Percentiles rank a stretch among this genome's conserved stretches.
These are phyloP conservation scores for Megalurothrips usitatus DNA, from an alignment of 2,888 invertebrate species.

Conservation along the genomic window DNA sequence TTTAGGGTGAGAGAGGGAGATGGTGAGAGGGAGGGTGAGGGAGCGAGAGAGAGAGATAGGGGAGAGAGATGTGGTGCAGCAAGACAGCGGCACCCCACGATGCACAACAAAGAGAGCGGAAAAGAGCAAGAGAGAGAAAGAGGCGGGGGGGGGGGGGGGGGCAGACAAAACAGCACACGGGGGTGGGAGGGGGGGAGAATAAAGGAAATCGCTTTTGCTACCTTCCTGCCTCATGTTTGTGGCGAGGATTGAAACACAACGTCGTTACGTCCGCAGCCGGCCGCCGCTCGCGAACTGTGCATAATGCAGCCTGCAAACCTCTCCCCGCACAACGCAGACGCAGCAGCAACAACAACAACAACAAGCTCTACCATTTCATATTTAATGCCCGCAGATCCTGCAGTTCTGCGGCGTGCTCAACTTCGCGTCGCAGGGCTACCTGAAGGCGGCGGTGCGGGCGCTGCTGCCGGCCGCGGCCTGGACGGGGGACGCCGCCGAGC, in stretches of 20 bases:
- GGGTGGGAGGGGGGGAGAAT: constrained; percentile 7
- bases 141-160: background rate
- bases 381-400: background rate
- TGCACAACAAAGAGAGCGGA: constrained; percentile 25
- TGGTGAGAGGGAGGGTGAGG: constrained; percentile 14
- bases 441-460: constrained; percentile 14
- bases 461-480: background rate
- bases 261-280: no score
- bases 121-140: background rate
- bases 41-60: constrained; percentile 12
- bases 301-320: background rate
- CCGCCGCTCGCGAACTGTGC: no score
- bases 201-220: constrained; percentile 4
- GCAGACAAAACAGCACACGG: no score
- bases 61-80: no score
- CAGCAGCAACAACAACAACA: no score
- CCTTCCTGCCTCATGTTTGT: no score
- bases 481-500: background rate
- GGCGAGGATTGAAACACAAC: no score
- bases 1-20: background rate
- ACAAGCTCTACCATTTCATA: background rate
- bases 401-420: background rate
- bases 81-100: no score
- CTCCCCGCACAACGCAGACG: no score
- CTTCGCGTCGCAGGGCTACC: constrained; percentile 21